These are phyloP conservation scores for Pycnonotus jocosus DNA, from an alignment of 2,113 vertebrate species.

Conservation along the genomic window DNA sequence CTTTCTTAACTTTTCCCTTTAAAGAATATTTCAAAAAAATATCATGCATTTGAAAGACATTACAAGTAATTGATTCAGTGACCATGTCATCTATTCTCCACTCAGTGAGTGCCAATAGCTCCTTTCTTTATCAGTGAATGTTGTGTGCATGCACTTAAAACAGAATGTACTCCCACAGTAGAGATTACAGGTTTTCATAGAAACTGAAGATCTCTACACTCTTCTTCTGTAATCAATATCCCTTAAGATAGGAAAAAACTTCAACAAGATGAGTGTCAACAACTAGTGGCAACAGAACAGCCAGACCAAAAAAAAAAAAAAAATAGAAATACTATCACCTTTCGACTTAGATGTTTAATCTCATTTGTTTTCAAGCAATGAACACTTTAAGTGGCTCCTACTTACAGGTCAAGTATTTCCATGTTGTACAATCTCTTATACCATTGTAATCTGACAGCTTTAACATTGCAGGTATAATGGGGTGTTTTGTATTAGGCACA, in stretches of 20 bases:
- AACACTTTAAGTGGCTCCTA: background rate
- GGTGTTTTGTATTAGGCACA: background rate
- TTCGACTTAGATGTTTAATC: background rate
- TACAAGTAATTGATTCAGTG: background rate
- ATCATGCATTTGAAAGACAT: background rate
- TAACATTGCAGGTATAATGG: background rate
- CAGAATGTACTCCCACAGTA: background rate
- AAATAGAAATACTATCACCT: background rate
- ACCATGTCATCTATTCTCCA: background rate
- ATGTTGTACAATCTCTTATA: background rate
- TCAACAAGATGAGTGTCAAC: background rate
- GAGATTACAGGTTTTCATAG: slow-evolving; percentile 2
- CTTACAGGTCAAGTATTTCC: background rate
- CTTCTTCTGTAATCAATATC: slow-evolving; percentile 6
- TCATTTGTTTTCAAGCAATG: background rate
- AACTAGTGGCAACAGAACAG: background rate
- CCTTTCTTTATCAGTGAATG: background rate
- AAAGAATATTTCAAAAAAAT: background rate
- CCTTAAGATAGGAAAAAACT: background rate
- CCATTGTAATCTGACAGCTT: background rate
- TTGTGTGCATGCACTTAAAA: background rate
- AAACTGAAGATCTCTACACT: background rate
- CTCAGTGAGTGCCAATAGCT: background rate
- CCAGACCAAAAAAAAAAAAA: background rate
- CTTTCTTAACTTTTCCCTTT: background rate